Base-by-base conservation (phyloP, 2,113 vertebrate species). In the Lipotes vexillifer region DNA sequence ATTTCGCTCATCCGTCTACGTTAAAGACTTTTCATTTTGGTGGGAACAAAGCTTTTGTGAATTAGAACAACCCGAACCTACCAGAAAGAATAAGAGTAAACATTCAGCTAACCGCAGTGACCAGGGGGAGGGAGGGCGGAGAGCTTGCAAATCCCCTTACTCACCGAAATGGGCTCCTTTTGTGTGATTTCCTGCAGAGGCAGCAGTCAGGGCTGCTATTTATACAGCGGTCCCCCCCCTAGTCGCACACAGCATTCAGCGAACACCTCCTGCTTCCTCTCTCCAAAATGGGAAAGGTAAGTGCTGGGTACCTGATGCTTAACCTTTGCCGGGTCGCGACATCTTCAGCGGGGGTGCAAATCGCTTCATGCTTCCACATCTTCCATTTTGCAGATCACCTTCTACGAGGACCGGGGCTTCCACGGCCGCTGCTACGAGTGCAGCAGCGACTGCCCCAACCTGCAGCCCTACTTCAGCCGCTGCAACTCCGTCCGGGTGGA, bases 381-480 rank as follows among this genome's bases (percentile, higher is more conserved):
- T 84, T 82, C 33, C 63, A 20, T 63, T 21, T 93, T 96, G 29
- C 82, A 98, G 97, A 98, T 95, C 82, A 98, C 86, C n/a, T 98
- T 96, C 75, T 98, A 72, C 11, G 94, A 98, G 97, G 83, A 97
- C 88, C 97, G 97, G 1, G 93, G 83, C 91, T 97, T 94, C 86
- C 95, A 98, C 95, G 98, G 98, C 65, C 96, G 77, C 94, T 84
- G 77, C 94, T 95, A 97, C 3, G 96, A 94, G 61, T 97, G 91
- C 96, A 98, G 31, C 95, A 94, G 10, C 1, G 38, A 98, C 65
- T 68, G 18, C 36, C 46, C 96, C 75, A 80, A 90, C 85, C 88
- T 93, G 44, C 96, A 94, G 38, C 1, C 66, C 61, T 92, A 97
- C 66, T 65, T 96, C 25, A 91, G 18, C 82, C 93, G 71, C 96